Evolutionary conservation across 1,140 invertebrate species (phyloP).

Genomic region (Neodiprion virginianus): DNA sequence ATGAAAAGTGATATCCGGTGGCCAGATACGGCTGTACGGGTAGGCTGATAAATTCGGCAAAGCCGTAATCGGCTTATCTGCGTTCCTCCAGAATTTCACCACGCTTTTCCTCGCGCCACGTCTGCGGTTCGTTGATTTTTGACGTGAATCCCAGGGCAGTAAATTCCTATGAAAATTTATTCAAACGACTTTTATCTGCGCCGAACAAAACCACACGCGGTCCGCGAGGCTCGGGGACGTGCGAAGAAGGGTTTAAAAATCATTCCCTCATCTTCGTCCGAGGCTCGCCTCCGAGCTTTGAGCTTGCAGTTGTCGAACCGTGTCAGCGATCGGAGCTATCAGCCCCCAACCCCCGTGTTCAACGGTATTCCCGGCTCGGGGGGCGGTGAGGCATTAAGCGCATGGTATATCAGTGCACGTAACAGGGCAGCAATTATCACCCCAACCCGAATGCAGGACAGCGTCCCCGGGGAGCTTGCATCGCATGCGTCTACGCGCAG

Average conservation of each 20-base stretch:
- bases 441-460: not conserved
- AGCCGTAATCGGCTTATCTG: not conserved
- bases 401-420: slow-evolving; percentile 3
- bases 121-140: slow-evolving; percentile 1
- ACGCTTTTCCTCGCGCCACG: not conserved
- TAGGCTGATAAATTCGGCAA: not conserved
- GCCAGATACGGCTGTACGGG: not conserved
- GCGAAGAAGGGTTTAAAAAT: not conserved
- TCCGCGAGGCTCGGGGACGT: not conserved
- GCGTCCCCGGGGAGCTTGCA: not conserved
- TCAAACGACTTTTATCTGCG: slow-evolving; percentile 1
- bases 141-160: not conserved
- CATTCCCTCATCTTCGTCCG: not conserved
- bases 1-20: too few species aligned
- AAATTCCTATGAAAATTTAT: slow-evolving; percentile 4
- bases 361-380: not conserved
- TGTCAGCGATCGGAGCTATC: not conserved
- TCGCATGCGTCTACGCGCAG: not conserved
- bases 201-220: not conserved
- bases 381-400: not conserved
- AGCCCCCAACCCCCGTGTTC: not conserved
- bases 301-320: too few species aligned
- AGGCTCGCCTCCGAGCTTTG: not conserved
- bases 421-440: slow-evolving; percentile 1
- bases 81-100: not conserved